Evolutionary conservation across 1,140 invertebrate species (phyloP).

Genomic region (Grapholita molesta): DNA sequence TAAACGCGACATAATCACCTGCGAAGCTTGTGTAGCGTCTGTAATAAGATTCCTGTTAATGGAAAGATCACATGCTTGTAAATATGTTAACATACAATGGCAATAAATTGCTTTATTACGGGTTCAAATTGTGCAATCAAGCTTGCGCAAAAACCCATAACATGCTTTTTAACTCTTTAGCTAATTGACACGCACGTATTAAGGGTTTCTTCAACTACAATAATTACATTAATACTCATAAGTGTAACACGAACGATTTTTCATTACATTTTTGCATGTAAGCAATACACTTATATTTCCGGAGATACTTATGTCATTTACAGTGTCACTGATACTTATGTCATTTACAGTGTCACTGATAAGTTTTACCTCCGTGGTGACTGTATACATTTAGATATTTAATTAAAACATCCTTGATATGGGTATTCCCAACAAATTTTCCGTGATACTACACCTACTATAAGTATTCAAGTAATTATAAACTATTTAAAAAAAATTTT

Average conservation of each 20-base stretch:
- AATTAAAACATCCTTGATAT: too few species aligned
- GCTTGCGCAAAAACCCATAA: slow-evolving; percentile 1
- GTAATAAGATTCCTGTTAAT: neutral
- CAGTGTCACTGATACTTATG: too few species aligned
- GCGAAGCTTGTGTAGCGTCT: neutral
- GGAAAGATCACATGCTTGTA: slow-evolving; percentile 13
- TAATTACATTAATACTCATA: neutral
- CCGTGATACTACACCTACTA: too few species aligned
- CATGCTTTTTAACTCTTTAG: neutral
- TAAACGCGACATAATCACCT: neutral
- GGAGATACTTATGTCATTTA: too few species aligned
- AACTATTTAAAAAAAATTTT: too few species aligned
- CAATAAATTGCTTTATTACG: slow-evolving; percentile 1
- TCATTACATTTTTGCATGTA: neutral
- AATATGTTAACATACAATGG: neutral
- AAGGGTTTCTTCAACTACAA: neutral
- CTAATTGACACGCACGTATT: slow-evolving; percentile 5
- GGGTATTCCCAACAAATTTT: too few species aligned
- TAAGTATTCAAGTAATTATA: too few species aligned
- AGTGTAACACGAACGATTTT: neutral
- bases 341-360: too few species aligned
- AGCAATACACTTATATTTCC: too few species aligned
- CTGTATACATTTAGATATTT: too few species aligned
- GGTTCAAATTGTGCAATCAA: neutral
- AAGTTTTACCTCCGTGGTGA: too few species aligned